Evolutionary conservation across 2,888 invertebrate species (phyloP).

Genomic region (Ceriagrion tenellum): DNA sequence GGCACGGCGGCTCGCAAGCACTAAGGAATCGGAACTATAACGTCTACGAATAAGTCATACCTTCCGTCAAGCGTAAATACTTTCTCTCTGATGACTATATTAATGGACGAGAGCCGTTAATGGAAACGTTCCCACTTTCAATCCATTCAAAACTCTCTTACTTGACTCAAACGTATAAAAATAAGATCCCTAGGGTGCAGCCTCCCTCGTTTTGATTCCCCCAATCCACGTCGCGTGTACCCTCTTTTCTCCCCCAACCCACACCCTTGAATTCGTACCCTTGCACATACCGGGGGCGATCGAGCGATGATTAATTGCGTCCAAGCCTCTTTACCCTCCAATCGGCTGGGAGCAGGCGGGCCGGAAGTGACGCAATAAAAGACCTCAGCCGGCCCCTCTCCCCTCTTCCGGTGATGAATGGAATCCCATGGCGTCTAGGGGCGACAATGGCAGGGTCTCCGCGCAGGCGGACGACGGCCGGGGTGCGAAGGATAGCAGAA

Average conservation of each 20-base stretch:
- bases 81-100: not conserved
- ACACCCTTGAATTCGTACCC: not conserved
- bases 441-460: not conserved
- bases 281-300: not conserved
- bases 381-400: not conserved
- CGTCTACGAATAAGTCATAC: not conserved
- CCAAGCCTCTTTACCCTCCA: not conserved
- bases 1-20: no score
- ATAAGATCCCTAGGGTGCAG: not conserved
- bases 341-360: not conserved
- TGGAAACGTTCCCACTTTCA: not conserved
- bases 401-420: not conserved
- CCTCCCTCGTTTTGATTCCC: not conserved
- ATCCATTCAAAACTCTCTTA: not conserved
- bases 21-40: no score
- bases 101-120: not conserved
- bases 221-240: not conserved
- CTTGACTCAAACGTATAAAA: not conserved
- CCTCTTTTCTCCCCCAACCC: not conserved
- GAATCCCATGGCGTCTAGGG: not conserved
- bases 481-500: not conserved
- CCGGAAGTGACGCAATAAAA: constrained; percentile 39
- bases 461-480: not conserved
- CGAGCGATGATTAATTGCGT: not conserved
- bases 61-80: not conserved